Evolutionary conservation across 2,888 invertebrate genomes (phyloP), one percentile per base, ranked within the genome.

Genomic region (Yponomeuta plumbellus): DNA sequence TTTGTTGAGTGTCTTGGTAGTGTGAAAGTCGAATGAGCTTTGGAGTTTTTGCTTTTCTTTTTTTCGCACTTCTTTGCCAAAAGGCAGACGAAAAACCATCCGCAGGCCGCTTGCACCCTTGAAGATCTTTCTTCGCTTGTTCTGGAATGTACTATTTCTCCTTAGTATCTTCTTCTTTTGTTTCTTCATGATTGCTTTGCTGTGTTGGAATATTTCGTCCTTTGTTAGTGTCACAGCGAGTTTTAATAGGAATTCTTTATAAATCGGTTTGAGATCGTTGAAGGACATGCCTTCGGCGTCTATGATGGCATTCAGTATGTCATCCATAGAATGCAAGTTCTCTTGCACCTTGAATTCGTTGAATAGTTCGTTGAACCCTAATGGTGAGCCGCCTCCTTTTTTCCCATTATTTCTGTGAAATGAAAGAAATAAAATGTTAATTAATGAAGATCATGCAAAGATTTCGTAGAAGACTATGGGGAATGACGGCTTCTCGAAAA

Each of bases 251-350:
- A 97, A 96, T 85, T 97, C 97, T 82, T 97, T 97, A 81, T 97
- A 97, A 70, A 97, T 95, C 61, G 97, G 97, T 82, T 97, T 97
- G 69, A 97, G 92, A 78, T 97, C 97, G 87, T 97, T 97, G 84
- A 97, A 97, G 67, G 97, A 97, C 97, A 97, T 97, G 68, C 97
- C 97, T 81, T 97, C 96, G 52, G 97, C 95, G 84, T 97, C 96
- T 75, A 97, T 96, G 79, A 97, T 97, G 77, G 96, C 96, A 76
- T 95, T 96, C 65, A 97, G 92, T 75, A 97, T 97, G 76, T 97
- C 97, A 79, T 97, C 97, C 86, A 97, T 94, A 67, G 96, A 97
- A 79, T 96, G 96, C 66, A 97, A 92, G 76, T 97, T 97, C 88
- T 97, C 97, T 86, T 97, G 96, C 76, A 96, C 94, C 74, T 96